Evolutionary conservation across 2,888 invertebrate species (phyloP).

Genomic region (Arctia plantaginis): DNA sequence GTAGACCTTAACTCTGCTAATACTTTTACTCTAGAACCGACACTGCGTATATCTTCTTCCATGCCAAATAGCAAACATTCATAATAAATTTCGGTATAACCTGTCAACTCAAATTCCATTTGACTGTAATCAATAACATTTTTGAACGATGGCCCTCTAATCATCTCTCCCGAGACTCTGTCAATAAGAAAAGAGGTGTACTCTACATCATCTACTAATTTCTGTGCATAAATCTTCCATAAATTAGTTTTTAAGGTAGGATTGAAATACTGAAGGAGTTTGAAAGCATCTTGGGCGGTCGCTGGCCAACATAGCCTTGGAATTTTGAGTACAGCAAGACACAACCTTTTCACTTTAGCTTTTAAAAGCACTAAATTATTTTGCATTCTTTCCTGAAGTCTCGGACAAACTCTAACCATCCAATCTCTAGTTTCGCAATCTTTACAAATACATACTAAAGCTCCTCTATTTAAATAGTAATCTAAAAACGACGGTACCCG

Average conservation of each 20-base stretch:
- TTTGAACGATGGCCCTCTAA: constrained; percentile 75
- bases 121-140: constrained; percentile 78
- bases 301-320: constrained; percentile 72
- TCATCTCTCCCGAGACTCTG: constrained; percentile 75
- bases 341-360: constrained; percentile 73
- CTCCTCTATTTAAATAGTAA: constrained; percentile 78
- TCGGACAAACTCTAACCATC: constrained; percentile 74
- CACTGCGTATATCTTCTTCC: constrained; percentile 72
- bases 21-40: constrained; percentile 74
- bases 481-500: constrained; percentile 73
- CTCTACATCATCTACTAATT: constrained; percentile 63
- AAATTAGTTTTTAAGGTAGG: constrained; percentile 70
- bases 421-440: constrained; percentile 75
- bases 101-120: constrained; percentile 79
- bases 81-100: constrained; percentile 77
- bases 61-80: constrained; percentile 70
- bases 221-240: constrained; percentile 78
- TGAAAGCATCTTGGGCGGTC: constrained; percentile 73
- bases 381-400: constrained; percentile 77
- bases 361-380: constrained; percentile 71
- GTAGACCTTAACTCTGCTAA: constrained; percentile 69
- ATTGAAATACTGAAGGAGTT: constrained; percentile 79
- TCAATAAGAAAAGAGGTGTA: constrained; percentile 75
- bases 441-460: constrained; percentile 78
- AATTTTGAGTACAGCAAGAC: constrained; percentile 75